These are phyloP conservation scores for Ephydatia muelleri DNA, from an alignment of 37 sponge, comb jelly and placozoan species.

Conservation along the genomic window DNA sequence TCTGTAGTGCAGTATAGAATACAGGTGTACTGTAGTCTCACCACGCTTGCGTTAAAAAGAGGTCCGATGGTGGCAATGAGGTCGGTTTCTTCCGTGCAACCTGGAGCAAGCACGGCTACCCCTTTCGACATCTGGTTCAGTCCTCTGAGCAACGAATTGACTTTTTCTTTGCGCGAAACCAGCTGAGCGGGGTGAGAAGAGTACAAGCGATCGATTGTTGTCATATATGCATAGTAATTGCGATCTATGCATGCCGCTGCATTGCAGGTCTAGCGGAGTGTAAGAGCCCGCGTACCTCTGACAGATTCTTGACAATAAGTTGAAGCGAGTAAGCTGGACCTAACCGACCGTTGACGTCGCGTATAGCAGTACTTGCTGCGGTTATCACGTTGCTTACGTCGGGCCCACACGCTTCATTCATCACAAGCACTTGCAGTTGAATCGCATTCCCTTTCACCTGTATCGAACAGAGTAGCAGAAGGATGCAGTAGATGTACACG, in stretches of 20 bases:
- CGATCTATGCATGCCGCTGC: background rate
- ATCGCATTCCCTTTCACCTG: background rate
- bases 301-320: background rate
- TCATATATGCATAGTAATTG: no score
- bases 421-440: background rate
- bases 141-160: background rate
- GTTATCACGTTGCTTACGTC: background rate
- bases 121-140: background rate
- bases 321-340: background rate
- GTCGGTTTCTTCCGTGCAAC: background rate
- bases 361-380: background rate
- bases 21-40: background rate
- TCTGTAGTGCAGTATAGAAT: no score
- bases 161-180: background rate
- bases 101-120: constrained; percentile 11
- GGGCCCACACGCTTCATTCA: background rate
- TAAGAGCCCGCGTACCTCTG: background rate
- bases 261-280: no score
- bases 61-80: background rate
- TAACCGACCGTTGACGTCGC: background rate
- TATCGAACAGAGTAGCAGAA: background rate
- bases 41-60: background rate
- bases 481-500: background rate
- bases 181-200: background rate
- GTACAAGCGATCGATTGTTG: no score